A percentile compares a stretch with the other conserved stretches of the same genome.
phyloP scores from a whole-genome alignment of 2,797 vertebrate genomes.

The Pantherophis vulpinus region DNA sequence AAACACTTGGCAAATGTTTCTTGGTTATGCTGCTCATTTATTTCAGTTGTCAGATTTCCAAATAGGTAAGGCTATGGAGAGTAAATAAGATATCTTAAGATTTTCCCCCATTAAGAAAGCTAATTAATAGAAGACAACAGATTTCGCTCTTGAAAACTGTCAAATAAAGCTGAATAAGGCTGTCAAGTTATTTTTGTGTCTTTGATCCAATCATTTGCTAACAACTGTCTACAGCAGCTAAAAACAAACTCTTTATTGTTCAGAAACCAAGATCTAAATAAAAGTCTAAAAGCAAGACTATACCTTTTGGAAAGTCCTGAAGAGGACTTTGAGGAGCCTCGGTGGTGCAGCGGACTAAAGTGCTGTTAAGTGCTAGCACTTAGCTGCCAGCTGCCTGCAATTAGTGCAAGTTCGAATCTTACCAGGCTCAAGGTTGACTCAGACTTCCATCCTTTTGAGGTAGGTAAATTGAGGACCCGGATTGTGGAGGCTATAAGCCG shows the following conservation, averaged over 20 bases:
- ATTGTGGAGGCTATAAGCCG: too few relatives aligned
- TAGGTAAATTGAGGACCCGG: too few relatives aligned
- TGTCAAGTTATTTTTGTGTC: conserved; percentile 50
- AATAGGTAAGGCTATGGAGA: conserved; percentile 58
- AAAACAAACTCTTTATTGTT: background rate
- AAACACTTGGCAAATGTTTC: conserved; percentile 20
- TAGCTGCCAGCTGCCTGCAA: too few relatives aligned
- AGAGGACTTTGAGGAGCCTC: background rate
- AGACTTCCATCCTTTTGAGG: too few relatives aligned
- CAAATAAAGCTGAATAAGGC: conserved; percentile 56
- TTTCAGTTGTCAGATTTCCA: conserved; percentile 52
- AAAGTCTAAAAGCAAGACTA: background rate
- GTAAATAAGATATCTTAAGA: conserved; percentile 49
- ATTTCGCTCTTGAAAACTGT: conserved; percentile 62
- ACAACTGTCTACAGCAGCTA: background rate
- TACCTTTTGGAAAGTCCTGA: background rate
- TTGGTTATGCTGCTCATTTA: conserved; percentile 11
- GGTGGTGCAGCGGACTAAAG: too few relatives aligned
- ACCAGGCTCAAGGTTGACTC: too few relatives aligned
- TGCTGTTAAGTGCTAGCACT: too few relatives aligned
- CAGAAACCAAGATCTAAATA: background rate
- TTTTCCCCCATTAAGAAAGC: conserved; percentile 59
- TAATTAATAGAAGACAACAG: conserved; percentile 62
- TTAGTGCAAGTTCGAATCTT: too few relatives aligned
- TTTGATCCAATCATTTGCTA: conserved; percentile 64